Percentiles rank a stretch among this genome's conserved stretches.
Evolutionary conservation across 1,140 invertebrate species (phyloP).

Genomic region (Heliconius eleuchia): DNA sequence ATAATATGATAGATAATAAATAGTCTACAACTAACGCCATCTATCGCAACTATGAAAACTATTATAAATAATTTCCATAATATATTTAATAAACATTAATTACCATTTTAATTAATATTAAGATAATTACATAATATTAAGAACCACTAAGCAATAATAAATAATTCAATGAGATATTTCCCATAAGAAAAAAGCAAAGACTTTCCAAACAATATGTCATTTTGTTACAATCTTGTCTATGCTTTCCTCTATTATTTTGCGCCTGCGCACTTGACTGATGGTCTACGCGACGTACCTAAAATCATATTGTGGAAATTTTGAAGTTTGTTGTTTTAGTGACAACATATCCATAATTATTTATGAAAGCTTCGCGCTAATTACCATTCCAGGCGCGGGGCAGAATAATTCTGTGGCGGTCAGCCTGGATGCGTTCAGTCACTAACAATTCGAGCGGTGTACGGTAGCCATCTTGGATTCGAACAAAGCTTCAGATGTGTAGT

Average conservation of each 20-base stretch:
- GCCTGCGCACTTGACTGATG: slow-evolving; percentile 79
- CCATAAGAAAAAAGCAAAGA: slow-evolving; percentile 22
- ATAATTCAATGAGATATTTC: not conserved
- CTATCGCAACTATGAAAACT: not conserved
- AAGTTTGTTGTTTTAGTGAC: slow-evolving; percentile 80
- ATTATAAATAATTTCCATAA: not conserved
- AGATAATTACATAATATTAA: not conserved
- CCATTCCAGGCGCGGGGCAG: slow-evolving; percentile 72
- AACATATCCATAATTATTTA: slow-evolving; percentile 78
- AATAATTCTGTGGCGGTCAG: slow-evolving; percentile 67
- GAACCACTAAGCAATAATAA: not conserved
- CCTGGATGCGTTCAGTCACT: slow-evolving; percentile 77
- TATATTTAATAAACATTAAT: not conserved
- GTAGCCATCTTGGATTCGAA: slow-evolving; percentile 82
- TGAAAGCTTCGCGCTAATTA: slow-evolving; percentile 77
- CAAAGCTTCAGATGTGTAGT: slow-evolving; percentile 82
- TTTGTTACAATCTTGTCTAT: slow-evolving; percentile 68
- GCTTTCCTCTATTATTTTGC: slow-evolving; percentile 78
- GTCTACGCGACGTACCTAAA: slow-evolving; percentile 79
- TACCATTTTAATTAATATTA: not conserved
- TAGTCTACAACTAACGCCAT: not conserved
- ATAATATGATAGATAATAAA: too few species aligned
- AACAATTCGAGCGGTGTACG: slow-evolving; percentile 80
- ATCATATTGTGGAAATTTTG: slow-evolving; percentile 81
- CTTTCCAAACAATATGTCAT: slow-evolving; percentile 38